A percentile compares a stretch with the other conserved stretches of the same genome.
Conservation (phyloP, 2,797 vertebrate genomes). For the Rhinella marina region DNA sequence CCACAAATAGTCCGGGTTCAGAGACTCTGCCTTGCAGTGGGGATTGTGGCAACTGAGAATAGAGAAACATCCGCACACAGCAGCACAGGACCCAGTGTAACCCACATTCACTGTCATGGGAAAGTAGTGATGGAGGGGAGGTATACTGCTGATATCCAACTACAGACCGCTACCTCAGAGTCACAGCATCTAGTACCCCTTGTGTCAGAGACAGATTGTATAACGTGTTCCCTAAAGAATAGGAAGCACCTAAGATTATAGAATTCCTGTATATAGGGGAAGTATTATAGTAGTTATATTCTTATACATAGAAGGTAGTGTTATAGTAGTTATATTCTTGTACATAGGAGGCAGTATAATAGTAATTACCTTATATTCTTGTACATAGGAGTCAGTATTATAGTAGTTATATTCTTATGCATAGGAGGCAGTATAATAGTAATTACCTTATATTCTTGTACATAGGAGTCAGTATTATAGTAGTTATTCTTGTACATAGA, state of each 20-base stretch:
- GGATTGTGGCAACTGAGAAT: background rate
- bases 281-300: constrained; percentile 14
- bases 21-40: background rate
- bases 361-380: constrained; percentile 17
- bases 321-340: constrained; percentile 16
- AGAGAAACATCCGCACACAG: background rate
- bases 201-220: too few relatives aligned
- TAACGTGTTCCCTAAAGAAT: too few relatives aligned
- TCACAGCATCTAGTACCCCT: too few relatives aligned
- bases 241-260: too few relatives aligned
- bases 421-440: background rate
- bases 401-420: background rate
- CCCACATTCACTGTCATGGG: background rate
- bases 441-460: background rate
- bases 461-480: constrained; percentile 1
- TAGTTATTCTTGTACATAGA: constrained; percentile 1
- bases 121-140: too few relatives aligned
- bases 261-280: background rate
- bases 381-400: constrained; percentile 3
- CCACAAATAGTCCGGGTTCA: background rate
- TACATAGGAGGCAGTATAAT: background rate
- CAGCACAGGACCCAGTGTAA: background rate
- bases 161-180: too few relatives aligned
- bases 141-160: too few relatives aligned
- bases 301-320: background rate